Evolutionary conservation across 2,797 vertebrate genomes (phyloP), one percentile per base, ranked within the genome.

Genomic region (Phalloptychus januarius): DNA sequence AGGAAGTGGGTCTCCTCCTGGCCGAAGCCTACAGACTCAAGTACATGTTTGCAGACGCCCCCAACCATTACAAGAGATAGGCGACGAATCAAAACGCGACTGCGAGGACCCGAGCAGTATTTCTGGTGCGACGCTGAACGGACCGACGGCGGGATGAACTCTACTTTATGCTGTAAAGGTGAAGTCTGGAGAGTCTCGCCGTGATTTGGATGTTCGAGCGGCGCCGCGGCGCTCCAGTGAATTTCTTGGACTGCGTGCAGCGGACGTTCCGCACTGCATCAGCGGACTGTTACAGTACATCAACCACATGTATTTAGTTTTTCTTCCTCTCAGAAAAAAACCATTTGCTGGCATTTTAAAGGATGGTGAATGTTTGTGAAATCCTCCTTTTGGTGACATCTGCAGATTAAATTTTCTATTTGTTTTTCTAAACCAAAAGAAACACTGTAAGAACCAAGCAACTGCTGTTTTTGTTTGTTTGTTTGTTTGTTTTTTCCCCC

Each of bases 21-120:
- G 98, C 98, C 0, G 98, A 99, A 94, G 98, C 98, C 0, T 99
- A 99, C 92, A 97, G 98, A 96, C 97, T 99, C 77, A 99, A 99
- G 94, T 99, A 99, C 92, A 99, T 98, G 97, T 99, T 99, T 78
- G 98, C 98, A 0, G 98, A 99, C 0, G 98, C 98, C n/a, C 98
- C 98, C 10, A 99, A 97, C 83, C 98, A 99, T 95, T 99, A 99
- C 91, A 97, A 96, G 91, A 97, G 97, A 96, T 99, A 97, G 95
- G 70, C 54, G 38, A 25, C 18, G 18, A 40, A 2, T 0, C 8
- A 25, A 25, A 48, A 25, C 44, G 11, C 2, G 56, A 79, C 63
- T 67, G 72, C 23, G 25, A 7, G 76, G 67, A 78, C 65, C 75
- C 8, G 72, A 44, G 48, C 48, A 40, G 75, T n/a, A 25, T 54